phyloP scores from a whole-genome alignment of 2,888 invertebrate species.

The Adineta ricciae region DNA sequence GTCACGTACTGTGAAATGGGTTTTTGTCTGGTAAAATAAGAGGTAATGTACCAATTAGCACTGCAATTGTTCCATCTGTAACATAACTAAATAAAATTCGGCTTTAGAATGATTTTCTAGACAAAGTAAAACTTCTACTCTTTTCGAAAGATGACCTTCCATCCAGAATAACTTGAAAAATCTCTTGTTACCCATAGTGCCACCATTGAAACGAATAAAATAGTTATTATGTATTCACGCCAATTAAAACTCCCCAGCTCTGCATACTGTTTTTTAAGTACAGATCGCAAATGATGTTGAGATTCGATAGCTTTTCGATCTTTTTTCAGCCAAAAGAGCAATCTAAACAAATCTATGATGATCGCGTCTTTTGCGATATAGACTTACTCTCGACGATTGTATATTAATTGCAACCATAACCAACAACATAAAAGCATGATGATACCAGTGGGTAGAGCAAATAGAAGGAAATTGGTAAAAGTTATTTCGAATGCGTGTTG shows the following conservation, averaged over 20 bases:
- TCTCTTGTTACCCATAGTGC: neutral
- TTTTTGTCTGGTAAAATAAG: neutral
- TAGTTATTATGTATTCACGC: neutral
- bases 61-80: neutral
- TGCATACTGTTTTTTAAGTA: neutral
- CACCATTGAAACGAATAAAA: neutral
- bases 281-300: neutral
- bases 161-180: neutral
- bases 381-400: neutral
- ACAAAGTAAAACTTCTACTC: neutral
- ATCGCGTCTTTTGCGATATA: neutral
- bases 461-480: neutral
- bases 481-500: neutral
- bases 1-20: neutral
- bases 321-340: neutral
- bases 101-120: neutral
- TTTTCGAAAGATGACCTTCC: neutral
- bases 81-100: neutral
- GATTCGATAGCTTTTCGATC: neutral
- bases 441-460: neutral
- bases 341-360: neutral
- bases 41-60: neutral
- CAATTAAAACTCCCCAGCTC: slow-evolving; percentile 47
- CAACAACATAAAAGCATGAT: neutral
- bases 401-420: neutral